A percentile compares a stretch with the other conserved stretches of the same genome.
These are phyloP conservation scores for Macrotrachela quadricornifera DNA, from an alignment of 1,140 invertebrate species.

Conservation along the genomic window DNA sequence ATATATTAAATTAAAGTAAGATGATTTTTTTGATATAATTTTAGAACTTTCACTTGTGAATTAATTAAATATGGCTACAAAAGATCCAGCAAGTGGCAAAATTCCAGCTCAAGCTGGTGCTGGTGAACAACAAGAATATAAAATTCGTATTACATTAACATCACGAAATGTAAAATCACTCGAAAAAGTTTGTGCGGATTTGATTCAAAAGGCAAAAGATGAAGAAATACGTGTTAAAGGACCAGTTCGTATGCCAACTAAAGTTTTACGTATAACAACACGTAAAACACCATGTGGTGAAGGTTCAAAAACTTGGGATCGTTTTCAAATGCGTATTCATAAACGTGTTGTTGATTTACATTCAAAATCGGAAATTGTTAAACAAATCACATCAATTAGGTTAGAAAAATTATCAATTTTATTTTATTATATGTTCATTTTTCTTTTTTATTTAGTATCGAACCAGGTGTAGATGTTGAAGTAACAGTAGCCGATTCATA, in stretches of 20 bases:
- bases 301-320: conserved; percentile 99
- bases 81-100: no score
- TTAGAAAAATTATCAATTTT: no score
- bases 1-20: no score
- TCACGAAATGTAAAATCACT: conserved; percentile 84
- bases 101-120: no score
- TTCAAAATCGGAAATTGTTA: conserved; percentile 82
- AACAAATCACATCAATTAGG: neutral
- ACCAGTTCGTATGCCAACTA: conserved; percentile 85
- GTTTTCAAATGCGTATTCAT: conserved; percentile 88
- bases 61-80: no score
- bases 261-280: conserved; percentile 78
- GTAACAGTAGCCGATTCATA: conserved; percentile 80
- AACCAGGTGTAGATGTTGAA: conserved; percentile 96
- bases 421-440: no score
- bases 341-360: conserved; percentile 94
- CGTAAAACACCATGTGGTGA: conserved; percentile 99
- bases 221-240: conserved; percentile 87
- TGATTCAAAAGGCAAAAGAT: conserved; percentile 84
- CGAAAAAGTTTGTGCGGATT: conserved; percentile 84
- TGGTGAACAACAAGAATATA: no score
- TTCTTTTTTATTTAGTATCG: conserved; percentile 50
- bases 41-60: no score
- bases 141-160: conserved; percentile 82
- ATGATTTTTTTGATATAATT: no score